Conservation (phyloP, 2,113 vertebrate species). For the Neofelis nebulosa region DNA sequence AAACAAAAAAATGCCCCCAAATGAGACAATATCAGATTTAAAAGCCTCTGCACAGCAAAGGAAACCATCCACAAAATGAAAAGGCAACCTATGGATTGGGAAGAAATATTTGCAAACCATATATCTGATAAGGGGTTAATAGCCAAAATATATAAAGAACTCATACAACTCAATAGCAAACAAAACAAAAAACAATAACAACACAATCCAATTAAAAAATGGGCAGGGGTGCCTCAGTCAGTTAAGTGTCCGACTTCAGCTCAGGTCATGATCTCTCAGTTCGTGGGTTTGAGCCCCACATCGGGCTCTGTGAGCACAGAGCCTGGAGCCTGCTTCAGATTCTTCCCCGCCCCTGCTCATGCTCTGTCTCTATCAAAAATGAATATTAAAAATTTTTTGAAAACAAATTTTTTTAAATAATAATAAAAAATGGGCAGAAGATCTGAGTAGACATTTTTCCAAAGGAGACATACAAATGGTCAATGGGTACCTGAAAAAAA, state of each 20-base stretch:
- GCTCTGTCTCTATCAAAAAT: no score
- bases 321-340: no score
- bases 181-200: background rate
- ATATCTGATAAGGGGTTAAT: background rate
- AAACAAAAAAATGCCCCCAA: background rate
- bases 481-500: background rate
- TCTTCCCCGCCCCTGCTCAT: no score
- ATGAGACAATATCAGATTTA: background rate
- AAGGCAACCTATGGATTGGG: background rate
- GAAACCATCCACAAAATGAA: background rate
- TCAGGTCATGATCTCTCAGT: no score
- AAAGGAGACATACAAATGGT: background rate
- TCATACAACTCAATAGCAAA: background rate
- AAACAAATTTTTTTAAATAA: no score
- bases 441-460: background rate
- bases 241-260: no score
- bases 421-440: background rate
- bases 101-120: background rate
- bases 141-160: background rate
- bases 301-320: no score
- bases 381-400: no score
- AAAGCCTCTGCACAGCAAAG: background rate
- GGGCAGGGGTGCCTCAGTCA: background rate
- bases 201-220: background rate
- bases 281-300: no score